Evolutionary conservation across 1,140 invertebrate species (phyloP).

Genomic region (Diuraphis noxia): DNA sequence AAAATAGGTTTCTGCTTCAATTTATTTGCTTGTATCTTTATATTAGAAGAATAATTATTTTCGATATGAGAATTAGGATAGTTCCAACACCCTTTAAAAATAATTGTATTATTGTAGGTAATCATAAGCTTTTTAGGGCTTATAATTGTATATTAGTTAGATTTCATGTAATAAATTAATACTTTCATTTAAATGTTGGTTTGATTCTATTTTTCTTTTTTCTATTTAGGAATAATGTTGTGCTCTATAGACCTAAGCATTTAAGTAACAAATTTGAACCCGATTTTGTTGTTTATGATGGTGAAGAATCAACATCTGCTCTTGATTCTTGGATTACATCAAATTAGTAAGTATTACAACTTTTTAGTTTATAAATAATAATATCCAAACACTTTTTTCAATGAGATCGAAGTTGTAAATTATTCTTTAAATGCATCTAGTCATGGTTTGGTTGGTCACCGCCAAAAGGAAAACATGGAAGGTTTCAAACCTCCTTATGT

Average conservation of each 20-base stretch:
- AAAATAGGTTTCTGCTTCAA: background rate
- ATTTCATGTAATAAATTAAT: too few species aligned
- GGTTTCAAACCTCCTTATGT: slow-evolving; percentile 90
- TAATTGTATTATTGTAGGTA: too few species aligned
- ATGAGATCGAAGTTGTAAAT: background rate
- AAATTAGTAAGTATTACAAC: slow-evolving; percentile 74
- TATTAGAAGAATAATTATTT: too few species aligned
- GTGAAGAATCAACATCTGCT: slow-evolving; percentile 68
- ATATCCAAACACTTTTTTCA: background rate
- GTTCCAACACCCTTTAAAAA: too few species aligned
- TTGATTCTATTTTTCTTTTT: slow-evolving; percentile 1
- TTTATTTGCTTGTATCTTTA: too few species aligned
- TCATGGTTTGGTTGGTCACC: slow-evolving; percentile 88
- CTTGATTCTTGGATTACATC: slow-evolving; percentile 81
- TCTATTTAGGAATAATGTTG: slow-evolving; percentile 75
- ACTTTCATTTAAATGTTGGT: slow-evolving; percentile 1
- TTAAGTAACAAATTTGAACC: slow-evolving; percentile 93
- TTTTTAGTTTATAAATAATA: background rate
- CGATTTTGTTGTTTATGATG: slow-evolving; percentile 73
- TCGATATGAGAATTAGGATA: too few species aligned
- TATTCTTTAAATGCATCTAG: slow-evolving; percentile 61
- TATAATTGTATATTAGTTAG: too few species aligned
- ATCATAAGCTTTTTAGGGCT: too few species aligned
- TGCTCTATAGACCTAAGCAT: slow-evolving; percentile 85
- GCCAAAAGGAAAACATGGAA: slow-evolving; percentile 78